Evolutionary conservation across 2,113 vertebrate species (phyloP).

Genomic region (Larimichthys crocea): DNA sequence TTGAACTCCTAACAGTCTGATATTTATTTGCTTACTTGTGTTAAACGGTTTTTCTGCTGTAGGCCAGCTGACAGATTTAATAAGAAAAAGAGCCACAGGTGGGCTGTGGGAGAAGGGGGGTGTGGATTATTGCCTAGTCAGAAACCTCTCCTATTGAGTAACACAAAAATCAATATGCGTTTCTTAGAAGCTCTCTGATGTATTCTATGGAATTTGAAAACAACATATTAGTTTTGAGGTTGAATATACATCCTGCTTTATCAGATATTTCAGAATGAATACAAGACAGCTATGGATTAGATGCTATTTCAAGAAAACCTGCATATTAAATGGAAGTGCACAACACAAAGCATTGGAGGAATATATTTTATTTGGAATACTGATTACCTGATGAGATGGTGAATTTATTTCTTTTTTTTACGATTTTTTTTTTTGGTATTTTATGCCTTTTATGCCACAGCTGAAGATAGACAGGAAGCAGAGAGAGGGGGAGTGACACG

Average conservation of each 20-base stretch:
- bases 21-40: constrained; percentile 71
- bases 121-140: constrained; percentile 29
- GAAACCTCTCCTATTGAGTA: constrained; percentile 47
- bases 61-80: constrained; percentile 52
- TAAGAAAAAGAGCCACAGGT: constrained; percentile 23
- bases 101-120: neutral
- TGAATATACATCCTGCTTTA: constrained; percentile 1
- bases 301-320: neutral
- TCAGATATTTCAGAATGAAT: neutral
- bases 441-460: too few species aligned
- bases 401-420: neutral
- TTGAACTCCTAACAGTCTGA: constrained; percentile 36
- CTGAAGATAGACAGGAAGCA: too few species aligned
- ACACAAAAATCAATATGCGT: constrained; percentile 50
- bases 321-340: neutral
- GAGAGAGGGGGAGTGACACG: too few species aligned
- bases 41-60: constrained; percentile 61
- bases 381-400: too few species aligned
- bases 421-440: too few species aligned
- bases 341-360: neutral
- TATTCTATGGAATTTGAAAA: constrained; percentile 7
- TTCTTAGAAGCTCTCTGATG: neutral
- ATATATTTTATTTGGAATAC: neutral
- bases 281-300: neutral
- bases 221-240: neutral